Conservation (phyloP, 1,140 invertebrate genomes). For the Piezodorus guildinii region DNA sequence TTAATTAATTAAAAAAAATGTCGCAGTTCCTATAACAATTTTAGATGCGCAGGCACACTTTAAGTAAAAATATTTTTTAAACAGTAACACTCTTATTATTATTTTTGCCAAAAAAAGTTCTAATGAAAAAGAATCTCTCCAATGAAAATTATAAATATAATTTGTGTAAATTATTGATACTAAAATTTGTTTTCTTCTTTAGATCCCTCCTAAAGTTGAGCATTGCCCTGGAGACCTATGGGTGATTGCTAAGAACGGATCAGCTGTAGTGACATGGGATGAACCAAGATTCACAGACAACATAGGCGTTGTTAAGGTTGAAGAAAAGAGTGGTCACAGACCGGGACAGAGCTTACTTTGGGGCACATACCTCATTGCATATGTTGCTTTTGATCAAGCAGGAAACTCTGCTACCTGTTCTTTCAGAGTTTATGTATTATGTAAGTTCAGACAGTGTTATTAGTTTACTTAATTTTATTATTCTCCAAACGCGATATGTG, state of each 20-base stretch:
- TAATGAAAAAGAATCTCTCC: no score
- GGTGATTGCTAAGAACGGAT: constrained; percentile 85
- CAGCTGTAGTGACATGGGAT: constrained; percentile 86
- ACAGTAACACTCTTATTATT: no score
- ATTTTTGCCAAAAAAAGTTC: no score
- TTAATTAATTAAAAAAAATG: no score
- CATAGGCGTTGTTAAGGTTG: constrained; percentile 61
- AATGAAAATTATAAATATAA: no score
- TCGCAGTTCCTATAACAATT: no score
- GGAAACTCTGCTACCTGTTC: constrained; percentile 84
- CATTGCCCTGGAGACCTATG: constrained; percentile 87
- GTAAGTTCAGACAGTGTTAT: constrained; percentile 43
- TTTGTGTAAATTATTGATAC: no score
- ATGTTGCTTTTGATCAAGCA: constrained; percentile 81
- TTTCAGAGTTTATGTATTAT: constrained; percentile 84
- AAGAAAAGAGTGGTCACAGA: constrained; percentile 75
- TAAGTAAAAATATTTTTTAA: no score
- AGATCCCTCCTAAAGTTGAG: constrained; percentile 69
- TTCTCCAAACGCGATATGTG: no score
- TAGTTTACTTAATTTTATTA: no score
- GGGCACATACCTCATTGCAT: constrained; percentile 88
- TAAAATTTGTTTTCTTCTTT: constrained; percentile 6
- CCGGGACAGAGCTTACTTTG: constrained; percentile 84
- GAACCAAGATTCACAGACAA: constrained; percentile 86
- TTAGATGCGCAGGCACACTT: no score